These are phyloP conservation scores for Rhinoraja longicauda DNA, from an alignment of 2,797 vertebrate species.

Conservation along the genomic window DNA sequence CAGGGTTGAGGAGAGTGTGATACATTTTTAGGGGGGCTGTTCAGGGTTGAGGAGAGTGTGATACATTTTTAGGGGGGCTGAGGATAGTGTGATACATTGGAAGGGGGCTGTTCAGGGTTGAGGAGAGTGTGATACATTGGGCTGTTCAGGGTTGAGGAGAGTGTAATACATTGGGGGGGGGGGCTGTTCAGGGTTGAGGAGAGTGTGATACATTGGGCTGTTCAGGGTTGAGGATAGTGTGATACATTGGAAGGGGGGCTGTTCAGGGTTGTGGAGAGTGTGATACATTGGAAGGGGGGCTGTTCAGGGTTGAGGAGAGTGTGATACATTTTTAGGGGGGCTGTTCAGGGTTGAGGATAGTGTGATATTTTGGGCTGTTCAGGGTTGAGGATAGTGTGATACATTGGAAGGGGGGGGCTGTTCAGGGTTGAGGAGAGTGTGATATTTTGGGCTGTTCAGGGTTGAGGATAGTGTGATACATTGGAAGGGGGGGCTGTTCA, in stretches of 20 bases:
- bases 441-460: background rate
- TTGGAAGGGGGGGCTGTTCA: background rate
- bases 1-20: background rate
- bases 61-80: too few species aligned
- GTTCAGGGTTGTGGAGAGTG: background rate
- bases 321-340: too few species aligned
- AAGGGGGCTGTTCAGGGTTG: background rate
- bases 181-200: background rate
- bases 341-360: background rate
- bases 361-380: background rate
- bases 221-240: background rate
- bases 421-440: background rate
- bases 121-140: background rate
- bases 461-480: background rate
- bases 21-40: background rate
- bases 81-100: background rate
- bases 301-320: background rate
- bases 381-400: background rate
- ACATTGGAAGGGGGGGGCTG: background rate
- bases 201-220: background rate
- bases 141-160: background rate
- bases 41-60: background rate
- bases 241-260: background rate
- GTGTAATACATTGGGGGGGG: too few species aligned
- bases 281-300: background rate